Evolutionary conservation across 2,888 invertebrate genomes (phyloP).

Genomic region (Morpho deidamia): DNA sequence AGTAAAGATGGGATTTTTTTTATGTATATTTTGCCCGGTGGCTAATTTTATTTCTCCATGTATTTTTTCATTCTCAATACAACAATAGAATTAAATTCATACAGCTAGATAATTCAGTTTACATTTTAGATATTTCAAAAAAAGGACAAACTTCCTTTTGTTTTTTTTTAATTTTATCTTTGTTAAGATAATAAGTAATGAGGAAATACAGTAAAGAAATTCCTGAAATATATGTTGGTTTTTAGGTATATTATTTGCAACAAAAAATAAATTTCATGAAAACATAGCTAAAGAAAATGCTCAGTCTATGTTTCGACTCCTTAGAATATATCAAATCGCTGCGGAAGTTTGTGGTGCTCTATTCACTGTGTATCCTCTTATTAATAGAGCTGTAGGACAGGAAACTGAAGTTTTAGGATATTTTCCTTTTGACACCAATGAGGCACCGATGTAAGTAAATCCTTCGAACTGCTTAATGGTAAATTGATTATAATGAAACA

Average conservation of each 20-base stretch:
- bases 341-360: conserved; percentile 36
- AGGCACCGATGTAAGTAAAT: conserved; percentile 42
- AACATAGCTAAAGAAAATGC: conserved; percentile 42
- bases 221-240: background rate
- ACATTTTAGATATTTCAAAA: background rate
- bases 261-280: conserved; percentile 39
- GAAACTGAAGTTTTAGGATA: conserved; percentile 50
- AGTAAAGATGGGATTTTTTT: too few relatives aligned
- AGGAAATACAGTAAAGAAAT: too few relatives aligned
- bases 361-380: conserved; percentile 46
- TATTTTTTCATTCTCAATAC: too few relatives aligned
- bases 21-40: too few relatives aligned
- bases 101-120: too few relatives aligned
- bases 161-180: background rate
- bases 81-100: too few relatives aligned
- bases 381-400: conserved; percentile 42
- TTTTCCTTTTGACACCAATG: conserved; percentile 50
- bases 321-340: conserved; percentile 40
- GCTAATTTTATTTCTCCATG: too few relatives aligned
- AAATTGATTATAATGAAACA: too few relatives aligned
- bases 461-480: background rate
- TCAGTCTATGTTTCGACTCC: conserved; percentile 40
- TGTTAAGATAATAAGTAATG: too few relatives aligned
- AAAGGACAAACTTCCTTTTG: background rate
- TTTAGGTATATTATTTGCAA: conserved; percentile 44